These are phyloP conservation scores for Sminthurinus aureus DNA, from an alignment of 2,888 invertebrate genomes.

Conservation along the genomic window DNA sequence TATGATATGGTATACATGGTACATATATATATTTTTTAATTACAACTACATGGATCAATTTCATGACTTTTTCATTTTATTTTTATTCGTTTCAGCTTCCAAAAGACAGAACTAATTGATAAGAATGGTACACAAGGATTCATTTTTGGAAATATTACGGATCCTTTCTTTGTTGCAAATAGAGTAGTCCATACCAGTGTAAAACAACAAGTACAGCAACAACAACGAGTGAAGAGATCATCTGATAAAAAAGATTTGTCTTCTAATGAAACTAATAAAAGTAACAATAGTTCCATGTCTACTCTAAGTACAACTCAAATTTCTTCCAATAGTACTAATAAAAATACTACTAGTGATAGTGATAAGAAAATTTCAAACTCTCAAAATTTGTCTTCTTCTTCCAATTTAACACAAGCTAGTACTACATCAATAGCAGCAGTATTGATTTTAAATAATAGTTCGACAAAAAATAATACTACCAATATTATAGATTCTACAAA, in stretches of 20 bases:
- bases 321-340: neutral
- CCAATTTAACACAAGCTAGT: constrained; percentile 16
- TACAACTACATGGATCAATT: too few relatives aligned
- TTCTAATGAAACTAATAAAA: neutral
- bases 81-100: constrained; percentile 72
- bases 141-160: constrained; percentile 93
- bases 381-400: neutral
- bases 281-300: neutral
- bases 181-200: constrained; percentile 11
- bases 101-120: constrained; percentile 87
- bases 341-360: neutral
- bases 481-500: neutral
- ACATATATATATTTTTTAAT: too few relatives aligned
- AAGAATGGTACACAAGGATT: constrained; percentile 86
- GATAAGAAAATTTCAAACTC: too few relatives aligned
- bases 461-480: neutral
- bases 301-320: neutral
- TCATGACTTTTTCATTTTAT: too few relatives aligned
- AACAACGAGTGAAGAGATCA: neutral
- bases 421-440: constrained; percentile 4
- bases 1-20: too few relatives aligned
- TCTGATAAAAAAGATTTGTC: neutral
- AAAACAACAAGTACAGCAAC: neutral
- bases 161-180: constrained; percentile 39
- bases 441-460: constrained; percentile 2